A percentile compares a stretch with the other conserved stretches of the same genome.
Evolutionary conservation across 2,113 vertebrate species (phyloP).

Genomic region (Neotoma lepida): DNA sequence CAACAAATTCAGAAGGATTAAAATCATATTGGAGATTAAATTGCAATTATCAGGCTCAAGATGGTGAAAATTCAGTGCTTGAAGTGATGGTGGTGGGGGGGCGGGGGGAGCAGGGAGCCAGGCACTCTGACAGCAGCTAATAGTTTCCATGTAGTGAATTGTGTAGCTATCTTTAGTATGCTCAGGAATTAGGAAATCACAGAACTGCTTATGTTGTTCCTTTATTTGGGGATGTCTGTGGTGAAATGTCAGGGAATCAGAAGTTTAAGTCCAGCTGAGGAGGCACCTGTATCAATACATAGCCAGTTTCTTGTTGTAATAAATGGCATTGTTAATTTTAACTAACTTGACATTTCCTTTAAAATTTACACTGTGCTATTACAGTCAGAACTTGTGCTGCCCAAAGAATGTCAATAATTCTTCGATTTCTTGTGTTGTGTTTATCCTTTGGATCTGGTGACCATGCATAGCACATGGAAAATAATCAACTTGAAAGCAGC

Average conservation of each 20-base stretch:
- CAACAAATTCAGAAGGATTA: neutral
- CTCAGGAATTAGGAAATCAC: neutral
- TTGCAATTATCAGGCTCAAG: neutral
- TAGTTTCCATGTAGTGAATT: neutral
- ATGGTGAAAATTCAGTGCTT: neutral
- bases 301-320: neutral
- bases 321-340: neutral
- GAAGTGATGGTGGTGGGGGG: no score
- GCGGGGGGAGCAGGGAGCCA: neutral
- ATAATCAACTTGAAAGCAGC: neutral
- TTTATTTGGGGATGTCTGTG: neutral
- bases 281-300: neutral
- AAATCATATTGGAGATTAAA: neutral
- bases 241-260: neutral
- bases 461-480: neutral
- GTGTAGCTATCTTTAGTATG: neutral
- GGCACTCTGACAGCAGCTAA: no score
- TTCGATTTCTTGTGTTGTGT: conserved; percentile 15
- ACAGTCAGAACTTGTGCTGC: neutral
- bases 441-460: neutral
- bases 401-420: neutral
- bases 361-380: neutral
- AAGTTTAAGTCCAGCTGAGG: neutral
- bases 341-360: conserved; percentile 31
- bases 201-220: neutral